Evolutionary conservation across 2,113 vertebrate genomes (phyloP), one percentile per base, ranked within the genome.

Genomic region (Aviceda subcristata): DNA sequence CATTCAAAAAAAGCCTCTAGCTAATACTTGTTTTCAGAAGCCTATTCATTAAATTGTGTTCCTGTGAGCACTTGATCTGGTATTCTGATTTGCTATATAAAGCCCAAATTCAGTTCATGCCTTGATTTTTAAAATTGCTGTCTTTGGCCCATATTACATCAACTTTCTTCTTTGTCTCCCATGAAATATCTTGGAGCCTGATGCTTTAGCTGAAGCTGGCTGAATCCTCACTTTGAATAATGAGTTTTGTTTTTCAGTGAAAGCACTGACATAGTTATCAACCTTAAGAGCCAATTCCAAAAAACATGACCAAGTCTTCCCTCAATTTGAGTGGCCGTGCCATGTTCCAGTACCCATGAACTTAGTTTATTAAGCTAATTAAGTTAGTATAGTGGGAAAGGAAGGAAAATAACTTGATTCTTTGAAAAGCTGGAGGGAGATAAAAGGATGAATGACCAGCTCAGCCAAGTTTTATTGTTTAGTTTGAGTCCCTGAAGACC

Each of bases 361-460:
- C 56, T 71, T 81, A 46, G 36, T 78, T 90, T 86, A 80, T 94
- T 86, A 39, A 82, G 56, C 56, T 91, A 85, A 84, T 91, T 59
- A 91, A 81, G 48, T 90, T 66, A 50, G 48, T 73, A 60, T 57
- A 88, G 43, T 75, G 56, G 71, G 71, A 88, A 90, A 84, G 67
- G 57, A 92, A 83, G 36, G 36, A 88, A 84, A 90, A 63, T 43
- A 85, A 86, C 27, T 60, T 7, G 30, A 34, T 83, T 67, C 20
- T 96, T 83, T 91, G 36, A 79, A 77, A 92, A 81, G 76, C 72
- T 88, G 86, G 83, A 92, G 36, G 11, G 72, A 93, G 92, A 91
- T 93, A 53, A 95, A 94, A 94, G 92, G 68, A 72, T 60, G 79
- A 94, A 43, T 73, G 39, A 60, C 53, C 43, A 73, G 53, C 86